Base-by-base conservation (phyloP, 2,113 vertebrate species). In the zebrafish (Danio rerio) region DNA sequence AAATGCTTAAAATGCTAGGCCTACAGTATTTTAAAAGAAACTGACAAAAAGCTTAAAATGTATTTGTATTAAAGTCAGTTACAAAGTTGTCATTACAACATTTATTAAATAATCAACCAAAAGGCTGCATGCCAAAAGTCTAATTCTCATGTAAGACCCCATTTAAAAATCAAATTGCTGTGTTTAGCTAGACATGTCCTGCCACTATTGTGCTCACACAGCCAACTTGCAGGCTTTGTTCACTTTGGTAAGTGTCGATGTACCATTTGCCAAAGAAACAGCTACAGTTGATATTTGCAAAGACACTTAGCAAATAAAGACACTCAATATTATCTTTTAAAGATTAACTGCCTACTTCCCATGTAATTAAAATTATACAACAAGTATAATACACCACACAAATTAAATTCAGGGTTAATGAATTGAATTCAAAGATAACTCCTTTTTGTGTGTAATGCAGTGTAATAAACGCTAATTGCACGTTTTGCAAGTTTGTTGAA, bases 281-380 rank as follows among this genome's bases (percentile, higher is more conserved):
- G 10, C 15, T 45, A 9, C 12, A 45, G 9, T 12, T 73, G 15
- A 73, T 73, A 73, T 56, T 75, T 59, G 55, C 73, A 58, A 59
- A 59, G 42, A 47, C 42, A 61, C n/a, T 21, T 45, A 75, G 40
- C 55, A 52, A 52, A 52, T 52, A 52, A 52, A 7, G 21, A 9
- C 21, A 15, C 12, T 58, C n/a, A 20, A 21, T 20, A 61, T 49
- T 13, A 47, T 76, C 6, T 95, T 31, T 71, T 13, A 6, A 11
- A 52, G 18, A 71, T 31, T 71, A 52, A n/a, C 68, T 50, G 47
- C 6, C n/a, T 49, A 7, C 8, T 50, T 12, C 9, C n/a, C 42
- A 50, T 21, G 16, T 47, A 68, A 47, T 47, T 6, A 2, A 94
- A 93, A 93, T 93, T 95, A 92, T 92, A 93, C 91, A 93, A 50